phyloP scores from a whole-genome alignment of 1,140 invertebrate genomes.

The Cotesia glomerata region DNA sequence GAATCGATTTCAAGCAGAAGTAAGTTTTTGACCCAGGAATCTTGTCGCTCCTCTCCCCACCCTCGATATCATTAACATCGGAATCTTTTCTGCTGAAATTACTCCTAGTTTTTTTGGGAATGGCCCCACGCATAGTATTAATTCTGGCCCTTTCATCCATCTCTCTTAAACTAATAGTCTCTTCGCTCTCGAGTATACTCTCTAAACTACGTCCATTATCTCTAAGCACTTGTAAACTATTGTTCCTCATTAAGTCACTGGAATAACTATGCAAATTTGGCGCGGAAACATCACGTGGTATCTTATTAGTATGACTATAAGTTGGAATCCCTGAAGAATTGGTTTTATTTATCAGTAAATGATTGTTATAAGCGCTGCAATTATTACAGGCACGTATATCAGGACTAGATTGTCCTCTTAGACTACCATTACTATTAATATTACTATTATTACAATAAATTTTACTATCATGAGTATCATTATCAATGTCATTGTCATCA shows the following conservation, averaged over 20 bases:
- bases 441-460: neutral
- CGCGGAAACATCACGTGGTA: slow-evolving; percentile 51
- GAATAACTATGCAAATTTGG: slow-evolving; percentile 49
- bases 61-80: neutral
- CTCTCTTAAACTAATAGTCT: slow-evolving; percentile 19
- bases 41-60: slow-evolving; percentile 16
- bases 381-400: slow-evolving; percentile 7
- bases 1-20: slow-evolving; percentile 56
- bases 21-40: slow-evolving; percentile 51
- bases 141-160: slow-evolving; percentile 2
- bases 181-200: slow-evolving; percentile 56
- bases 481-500: too few species aligned
- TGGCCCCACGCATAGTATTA: slow-evolving; percentile 38
- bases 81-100: neutral
- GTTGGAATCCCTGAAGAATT: neutral
- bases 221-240: slow-evolving; percentile 35
- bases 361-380: slow-evolving; percentile 5
- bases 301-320: neutral
- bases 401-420: neutral
- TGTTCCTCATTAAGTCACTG: slow-evolving; percentile 32
- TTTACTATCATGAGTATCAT: neutral
- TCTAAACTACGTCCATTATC: slow-evolving; percentile 50
- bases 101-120: slow-evolving; percentile 41
- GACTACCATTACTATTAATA: neutral
- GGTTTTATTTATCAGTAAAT: neutral